Evolutionary conservation across 2,888 invertebrate species (phyloP).

Genomic region (Acleris literana): DNA sequence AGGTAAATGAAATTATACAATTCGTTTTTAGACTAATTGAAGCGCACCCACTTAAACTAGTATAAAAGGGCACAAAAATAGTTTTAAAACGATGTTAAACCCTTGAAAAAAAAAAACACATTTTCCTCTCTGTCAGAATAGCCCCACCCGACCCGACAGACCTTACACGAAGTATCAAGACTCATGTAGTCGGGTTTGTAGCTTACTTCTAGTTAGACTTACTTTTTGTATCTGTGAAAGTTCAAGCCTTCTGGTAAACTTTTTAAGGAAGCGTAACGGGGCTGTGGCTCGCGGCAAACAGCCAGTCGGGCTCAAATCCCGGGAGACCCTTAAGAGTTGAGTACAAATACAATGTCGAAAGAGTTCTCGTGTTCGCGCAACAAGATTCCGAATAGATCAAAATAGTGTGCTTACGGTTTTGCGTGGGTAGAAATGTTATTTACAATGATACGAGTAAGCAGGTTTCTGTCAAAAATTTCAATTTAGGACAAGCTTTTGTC

Average conservation of each 20-base stretch:
- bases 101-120: no score
- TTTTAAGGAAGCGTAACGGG: constrained; percentile 11
- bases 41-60: no score
- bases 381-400: constrained; percentile 2
- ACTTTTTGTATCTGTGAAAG: not conserved
- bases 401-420: not conserved
- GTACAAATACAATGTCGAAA: constrained; percentile 13
- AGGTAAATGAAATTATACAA: no score
- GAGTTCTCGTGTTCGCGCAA: constrained; percentile 18
- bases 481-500: no score
- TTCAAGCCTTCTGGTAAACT: constrained; percentile 1
- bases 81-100: no score
- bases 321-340: not conserved
- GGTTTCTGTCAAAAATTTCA: not conserved
- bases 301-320: constrained; percentile 10
- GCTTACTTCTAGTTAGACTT: no score
- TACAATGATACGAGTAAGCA: not conserved
- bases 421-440: not conserved
- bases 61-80: no score
- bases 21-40: no score
- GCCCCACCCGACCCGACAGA: no score
- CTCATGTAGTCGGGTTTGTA: no score
- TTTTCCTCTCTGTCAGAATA: no score
- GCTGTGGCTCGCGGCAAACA: constrained; percentile 5
- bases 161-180: no score